Evolutionary conservation across 2,888 invertebrate species (phyloP).

Genomic region (Spilosoma lubricipeda): DNA sequence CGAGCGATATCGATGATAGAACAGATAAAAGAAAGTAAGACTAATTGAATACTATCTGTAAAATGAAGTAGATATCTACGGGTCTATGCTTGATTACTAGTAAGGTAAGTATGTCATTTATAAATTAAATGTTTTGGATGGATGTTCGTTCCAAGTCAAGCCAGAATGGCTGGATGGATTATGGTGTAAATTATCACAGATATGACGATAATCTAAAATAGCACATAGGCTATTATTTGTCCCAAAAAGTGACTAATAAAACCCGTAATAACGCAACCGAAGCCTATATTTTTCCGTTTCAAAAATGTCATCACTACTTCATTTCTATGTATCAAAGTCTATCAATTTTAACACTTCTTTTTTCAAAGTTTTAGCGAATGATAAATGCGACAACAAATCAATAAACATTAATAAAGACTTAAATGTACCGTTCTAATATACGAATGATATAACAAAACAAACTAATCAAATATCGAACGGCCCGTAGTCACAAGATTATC

Average conservation of each 20-base stretch:
- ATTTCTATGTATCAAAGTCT: too few species aligned
- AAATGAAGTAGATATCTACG: not conserved
- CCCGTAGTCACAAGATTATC: constrained; percentile 41
- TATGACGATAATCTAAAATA: not conserved
- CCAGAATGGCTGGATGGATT: not conserved
- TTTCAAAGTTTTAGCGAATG: too few species aligned
- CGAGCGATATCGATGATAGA: not conserved
- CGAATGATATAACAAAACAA: constrained; percentile 43
- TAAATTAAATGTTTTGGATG: not conserved
- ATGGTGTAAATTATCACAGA: not conserved
- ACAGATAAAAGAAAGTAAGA: not conserved
- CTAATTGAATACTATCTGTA: not conserved
- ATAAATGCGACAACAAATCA: too few species aligned
- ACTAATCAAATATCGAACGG: constrained; percentile 42
- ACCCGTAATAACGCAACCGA: too few species aligned
- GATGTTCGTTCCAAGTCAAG: not conserved
- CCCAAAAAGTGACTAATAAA: too few species aligned
- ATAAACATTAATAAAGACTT: too few species aligned
- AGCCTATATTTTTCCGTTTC: too few species aligned
- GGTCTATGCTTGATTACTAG: not conserved
- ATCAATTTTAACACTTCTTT: too few species aligned
- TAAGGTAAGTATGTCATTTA: not conserved
- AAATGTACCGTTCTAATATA: constrained; percentile 23
- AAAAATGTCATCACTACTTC: too few species aligned
- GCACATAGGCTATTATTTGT: not conserved